phyloP scores from a whole-genome alignment of 2,888 invertebrate genomes.

The Agriotes lineatus region DNA sequence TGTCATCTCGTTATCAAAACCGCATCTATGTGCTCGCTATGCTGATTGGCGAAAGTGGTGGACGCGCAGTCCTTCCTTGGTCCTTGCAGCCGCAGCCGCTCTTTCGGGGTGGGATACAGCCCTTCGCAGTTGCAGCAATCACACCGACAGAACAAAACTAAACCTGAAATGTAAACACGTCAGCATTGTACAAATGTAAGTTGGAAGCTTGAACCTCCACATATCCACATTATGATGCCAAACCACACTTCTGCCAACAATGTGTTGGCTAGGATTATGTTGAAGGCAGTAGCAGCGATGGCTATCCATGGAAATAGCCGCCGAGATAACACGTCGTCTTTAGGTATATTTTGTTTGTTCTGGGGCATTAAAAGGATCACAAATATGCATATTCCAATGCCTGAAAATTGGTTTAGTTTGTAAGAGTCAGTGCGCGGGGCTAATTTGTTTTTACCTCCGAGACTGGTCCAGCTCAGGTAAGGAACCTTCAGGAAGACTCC shows the following conservation, averaged over 20 bases:
- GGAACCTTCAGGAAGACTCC: slow-evolving; percentile 54
- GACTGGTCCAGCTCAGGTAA: slow-evolving; percentile 55
- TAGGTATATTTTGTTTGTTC: slow-evolving; percentile 60
- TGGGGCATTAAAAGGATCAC: slow-evolving; percentile 71
- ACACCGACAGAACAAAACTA: slow-evolving; percentile 62
- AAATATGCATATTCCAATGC: slow-evolving; percentile 67
- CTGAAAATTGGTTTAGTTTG: too few relatives aligned
- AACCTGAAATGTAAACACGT: too few relatives aligned
- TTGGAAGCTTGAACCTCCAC: slow-evolving; percentile 67
- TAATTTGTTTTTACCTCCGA: too few relatives aligned
- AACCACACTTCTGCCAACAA: slow-evolving; percentile 73
- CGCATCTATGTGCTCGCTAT: slow-evolving; percentile 69
- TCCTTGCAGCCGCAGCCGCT: slow-evolving; percentile 67
- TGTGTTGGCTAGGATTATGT: slow-evolving; percentile 69
- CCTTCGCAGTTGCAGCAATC: slow-evolving; percentile 63
- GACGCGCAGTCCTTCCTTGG: slow-evolving; percentile 55
- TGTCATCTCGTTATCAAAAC: slow-evolving; percentile 73
- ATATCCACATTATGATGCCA: slow-evolving; percentile 72
- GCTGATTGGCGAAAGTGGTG: slow-evolving; percentile 51
- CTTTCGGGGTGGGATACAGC: slow-evolving; percentile 47
- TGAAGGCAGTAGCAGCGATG: slow-evolving; percentile 67
- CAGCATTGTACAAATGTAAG: slow-evolving; percentile 28
- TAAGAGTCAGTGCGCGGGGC: too few relatives aligned
- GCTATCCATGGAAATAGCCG: slow-evolving; percentile 63
- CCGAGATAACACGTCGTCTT: slow-evolving; percentile 55